Base-by-base conservation (phyloP, 2,888 invertebrate genomes). In the Idaea biselata region DNA sequence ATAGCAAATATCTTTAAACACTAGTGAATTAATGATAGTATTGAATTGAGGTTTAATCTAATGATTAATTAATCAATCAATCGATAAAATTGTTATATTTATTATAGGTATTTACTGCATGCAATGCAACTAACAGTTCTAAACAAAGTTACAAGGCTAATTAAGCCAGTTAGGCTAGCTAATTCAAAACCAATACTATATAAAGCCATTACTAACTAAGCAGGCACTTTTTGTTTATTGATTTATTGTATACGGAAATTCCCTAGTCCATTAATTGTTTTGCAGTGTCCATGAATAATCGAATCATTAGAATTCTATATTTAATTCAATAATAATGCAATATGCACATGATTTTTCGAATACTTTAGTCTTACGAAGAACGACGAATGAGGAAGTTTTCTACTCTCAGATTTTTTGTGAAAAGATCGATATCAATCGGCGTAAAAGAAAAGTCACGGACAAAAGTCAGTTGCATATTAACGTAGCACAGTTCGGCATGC, bases 381-480 rank as follows among this genome's bases (percentile, higher is more conserved):
- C 11, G 4, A n/a, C n/a, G n/a, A n/a, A n/a, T 1, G 32, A 44
- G 44, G 11, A 44, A 44, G 44, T 11, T 44, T 3, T 44, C 14
- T 14, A 44, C 44, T 44, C 44, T 14, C 8, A 44, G 14, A 33
- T 14, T 14, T 14, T 14, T 44, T 44, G 2, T 11, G 25, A 25
- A 25, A 44, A 11, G 14, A 8, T 14, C 44, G 14, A 44, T 44
- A 8, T 44, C 44, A 44, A 44, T 44, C 11, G 32, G 32, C 32
- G 14, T 44, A 44, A 44, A 44, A 44, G 11, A 44, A 44, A 44
- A 44, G 44, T 44, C 44, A 44, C 44, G 44, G 44, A 44, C 44
- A 44, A 44, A 44, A 44, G 11, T 44, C 44, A 58, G 82, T 83
- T 74, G 78, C 79, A 81, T 77, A 79, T 78, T 82, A 81, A 78